Percentiles rank a stretch among this genome's conserved stretches.
Conservation (phyloP, 2,888 invertebrate genomes). For the Andrena chrysosceles region DNA sequence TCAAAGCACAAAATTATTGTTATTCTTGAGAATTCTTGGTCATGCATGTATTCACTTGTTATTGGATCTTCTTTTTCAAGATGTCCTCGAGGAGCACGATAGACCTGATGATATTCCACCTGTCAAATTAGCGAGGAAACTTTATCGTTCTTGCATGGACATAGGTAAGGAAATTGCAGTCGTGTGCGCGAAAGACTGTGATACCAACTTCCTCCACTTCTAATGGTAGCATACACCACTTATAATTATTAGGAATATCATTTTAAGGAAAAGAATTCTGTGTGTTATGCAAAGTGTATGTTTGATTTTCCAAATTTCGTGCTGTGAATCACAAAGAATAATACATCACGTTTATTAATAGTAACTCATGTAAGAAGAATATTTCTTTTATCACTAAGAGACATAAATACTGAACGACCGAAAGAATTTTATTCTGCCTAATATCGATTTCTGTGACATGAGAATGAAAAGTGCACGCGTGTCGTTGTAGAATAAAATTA, state of each 20-base stretch:
- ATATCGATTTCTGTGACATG: background rate
- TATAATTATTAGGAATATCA: too few species aligned
- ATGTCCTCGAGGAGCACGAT: conserved; percentile 43
- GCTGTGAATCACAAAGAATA: too few species aligned
- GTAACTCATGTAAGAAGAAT: too few species aligned
- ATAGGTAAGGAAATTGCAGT: conserved; percentile 46
- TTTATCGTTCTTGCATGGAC: conserved; percentile 70
- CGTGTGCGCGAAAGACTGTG: background rate
- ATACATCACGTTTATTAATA: too few species aligned
- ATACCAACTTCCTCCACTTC: background rate
- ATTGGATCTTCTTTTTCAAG: conserved; percentile 29
- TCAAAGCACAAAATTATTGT: background rate
- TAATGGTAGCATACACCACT: too few species aligned
- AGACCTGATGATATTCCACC: conserved; percentile 38
- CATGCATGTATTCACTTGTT: background rate
- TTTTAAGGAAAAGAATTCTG: too few species aligned
- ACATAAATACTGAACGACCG: too few species aligned
- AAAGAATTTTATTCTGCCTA: too few species aligned
- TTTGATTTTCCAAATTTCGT: too few species aligned
- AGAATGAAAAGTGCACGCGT: background rate
- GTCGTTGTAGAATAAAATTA: background rate
- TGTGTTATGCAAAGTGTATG: too few species aligned
- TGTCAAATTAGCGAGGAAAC: conserved; percentile 55
- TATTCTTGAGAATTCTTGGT: background rate
- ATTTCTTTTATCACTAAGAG: too few species aligned